A percentile compares a stretch with the other conserved stretches of the same genome.
Conservation (phyloP, 2,797 vertebrate species). For the Stomatorhinus walkeri region DNA sequence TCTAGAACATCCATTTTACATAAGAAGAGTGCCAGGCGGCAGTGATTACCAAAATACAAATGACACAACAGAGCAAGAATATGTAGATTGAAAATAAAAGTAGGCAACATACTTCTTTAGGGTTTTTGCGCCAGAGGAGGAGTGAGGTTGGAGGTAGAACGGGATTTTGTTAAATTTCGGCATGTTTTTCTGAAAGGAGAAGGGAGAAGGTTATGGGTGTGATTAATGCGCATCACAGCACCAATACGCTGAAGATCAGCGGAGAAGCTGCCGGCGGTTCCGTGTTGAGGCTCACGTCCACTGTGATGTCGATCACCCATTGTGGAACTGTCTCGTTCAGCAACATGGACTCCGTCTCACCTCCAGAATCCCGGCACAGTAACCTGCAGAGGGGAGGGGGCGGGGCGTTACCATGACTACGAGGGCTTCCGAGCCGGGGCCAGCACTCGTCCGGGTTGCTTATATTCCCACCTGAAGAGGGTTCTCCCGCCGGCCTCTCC, state of each 20-base stretch:
- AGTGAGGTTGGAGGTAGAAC: conserved; percentile 99
- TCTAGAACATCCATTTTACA: background rate
- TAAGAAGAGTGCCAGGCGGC: background rate
- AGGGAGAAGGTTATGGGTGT: background rate
- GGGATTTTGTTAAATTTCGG: conserved; percentile 99
- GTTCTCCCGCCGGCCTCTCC: conserved; percentile 95
- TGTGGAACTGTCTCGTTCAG: conserved; percentile 97
- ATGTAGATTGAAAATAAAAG: background rate
- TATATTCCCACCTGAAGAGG: conserved; percentile 74
- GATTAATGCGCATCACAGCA: background rate
- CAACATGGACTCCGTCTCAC: conserved; percentile 96
- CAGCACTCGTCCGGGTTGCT: background rate
- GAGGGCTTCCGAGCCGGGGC: background rate
- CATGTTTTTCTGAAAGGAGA: conserved; percentile 91
- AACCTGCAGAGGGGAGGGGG: conserved; percentile 60
- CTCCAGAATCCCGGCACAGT: conserved; percentile 92
- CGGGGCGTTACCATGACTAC: background rate
- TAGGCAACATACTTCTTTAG: conserved; percentile 87
- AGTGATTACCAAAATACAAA: background rate
- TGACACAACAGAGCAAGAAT: background rate
- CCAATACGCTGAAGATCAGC: background rate
- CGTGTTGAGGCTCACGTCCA: conserved; percentile 77
- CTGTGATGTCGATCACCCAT: conserved; percentile 99
- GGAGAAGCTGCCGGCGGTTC: background rate
- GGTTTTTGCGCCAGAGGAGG: conserved; percentile 96